Base-by-base conservation (phyloP, 2,888 invertebrate species). In the Campaea margaritaria region DNA sequence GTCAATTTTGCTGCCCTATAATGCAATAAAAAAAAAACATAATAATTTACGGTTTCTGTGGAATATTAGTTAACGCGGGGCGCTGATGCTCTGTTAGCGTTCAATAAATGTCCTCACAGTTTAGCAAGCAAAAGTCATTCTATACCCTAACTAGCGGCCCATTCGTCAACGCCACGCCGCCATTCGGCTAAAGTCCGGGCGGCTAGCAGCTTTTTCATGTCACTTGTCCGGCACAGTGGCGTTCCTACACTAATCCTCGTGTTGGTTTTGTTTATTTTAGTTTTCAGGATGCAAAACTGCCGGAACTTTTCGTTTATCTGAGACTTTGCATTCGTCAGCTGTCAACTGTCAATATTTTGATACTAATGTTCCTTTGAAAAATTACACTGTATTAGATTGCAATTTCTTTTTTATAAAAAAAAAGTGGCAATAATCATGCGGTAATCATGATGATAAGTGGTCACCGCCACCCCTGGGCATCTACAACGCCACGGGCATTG, bases 121-220 rank as follows among this genome's bases (percentile, higher is more conserved):
- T 1, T 12, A 34, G 34, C 42, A 27, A 42, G 28, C 43, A 55
- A 36, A 27, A 34, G 38, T 47, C 42, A 45, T 36, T 13, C n/a
- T 16, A 38, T 16, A 21, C 13, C 21, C 12, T 36, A 51, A 43
- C 47, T 28, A 56, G 21, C 43, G 27, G 36, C 48, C 57, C 44
- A 65, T 68, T 59, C 59, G 56, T 67, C 56, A 68, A 45, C 53
- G 54, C 64, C 56, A 53, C 46, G 41, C 52, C 36, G 61, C 60
- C 61, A 58, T 56, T 64, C 58, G 53, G 44, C 47, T 48, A 54
- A 47, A 43, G 45, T 46, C 62, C 49, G 60, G n/a, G 56, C 45
- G 48, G 43, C 64, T 47, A 60, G 65, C 56, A 62, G 67, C 64
- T 67, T 67, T 67, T 67, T 69, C 67, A 66, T 61, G 67, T 69